Percentiles rank a stretch among this genome's conserved stretches.
Conservation (phyloP, 2,888 invertebrate genomes). For the Melipona bicolor region DNA sequence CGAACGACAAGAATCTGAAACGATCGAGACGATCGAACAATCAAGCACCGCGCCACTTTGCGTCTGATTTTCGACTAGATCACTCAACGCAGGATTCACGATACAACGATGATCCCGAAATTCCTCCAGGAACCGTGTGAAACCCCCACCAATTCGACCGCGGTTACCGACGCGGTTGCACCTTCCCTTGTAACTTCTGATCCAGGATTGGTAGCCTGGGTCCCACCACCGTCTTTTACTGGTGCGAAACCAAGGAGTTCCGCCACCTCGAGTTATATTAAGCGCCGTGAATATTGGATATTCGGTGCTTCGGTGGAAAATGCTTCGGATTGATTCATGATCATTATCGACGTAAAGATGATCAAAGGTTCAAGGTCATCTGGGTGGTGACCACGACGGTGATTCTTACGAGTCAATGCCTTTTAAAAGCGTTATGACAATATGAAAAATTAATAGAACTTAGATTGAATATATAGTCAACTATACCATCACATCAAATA, state of each 20-base stretch:
- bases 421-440: background rate
- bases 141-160: constrained; percentile 62
- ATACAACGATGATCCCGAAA: constrained; percentile 67
- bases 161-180: constrained; percentile 40
- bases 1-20: background rate
- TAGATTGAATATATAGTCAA: no score
- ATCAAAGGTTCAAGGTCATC: constrained; percentile 37
- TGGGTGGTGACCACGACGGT: background rate
- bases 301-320: constrained; percentile 52
- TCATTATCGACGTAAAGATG: constrained; percentile 5
- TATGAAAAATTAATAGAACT: background rate
- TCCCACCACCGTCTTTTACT: constrained; percentile 65
- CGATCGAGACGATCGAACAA: background rate
- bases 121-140: constrained; percentile 76
- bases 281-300: constrained; percentile 61
- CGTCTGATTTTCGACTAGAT: constrained; percentile 66
- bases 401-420: background rate
- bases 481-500: background rate
- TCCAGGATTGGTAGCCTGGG: constrained; percentile 71
- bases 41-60: constrained; percentile 54
- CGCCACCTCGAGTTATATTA: constrained; percentile 73
- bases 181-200: constrained; percentile 63
- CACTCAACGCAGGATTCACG: constrained; percentile 53
- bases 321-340: constrained; percentile 49
- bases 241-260: constrained; percentile 58